Evolutionary conservation across 2,797 vertebrate genomes (phyloP).

Genomic region (Cephalopachus bancanus): DNA sequence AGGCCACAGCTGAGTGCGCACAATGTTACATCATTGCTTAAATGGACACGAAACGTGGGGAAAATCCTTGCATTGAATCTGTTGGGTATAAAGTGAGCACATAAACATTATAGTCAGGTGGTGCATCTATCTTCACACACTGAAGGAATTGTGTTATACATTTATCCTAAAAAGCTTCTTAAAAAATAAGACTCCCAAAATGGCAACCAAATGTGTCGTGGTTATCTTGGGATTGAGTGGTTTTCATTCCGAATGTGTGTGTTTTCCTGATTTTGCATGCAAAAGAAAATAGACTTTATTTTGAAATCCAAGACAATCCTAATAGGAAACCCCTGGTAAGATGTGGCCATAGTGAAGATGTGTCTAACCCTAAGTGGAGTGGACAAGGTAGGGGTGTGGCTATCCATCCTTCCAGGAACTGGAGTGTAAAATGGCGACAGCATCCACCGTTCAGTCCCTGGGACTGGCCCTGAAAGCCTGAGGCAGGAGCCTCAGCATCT

Average conservation of each 20-base stretch:
- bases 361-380: not conserved
- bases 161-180: not conserved
- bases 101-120: too few relatives aligned
- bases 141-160: fast-evolving
- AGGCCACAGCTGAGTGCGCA: not conserved
- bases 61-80: not conserved
- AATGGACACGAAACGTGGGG: not conserved
- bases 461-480: not conserved
- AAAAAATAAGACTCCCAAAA: not conserved
- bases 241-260: not conserved
- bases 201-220: not conserved
- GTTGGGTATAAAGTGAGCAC: not conserved
- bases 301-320: not conserved
- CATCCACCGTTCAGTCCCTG: not conserved
- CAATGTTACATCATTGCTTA: too few relatives aligned
- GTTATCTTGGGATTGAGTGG: not conserved
- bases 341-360: fast-evolving
- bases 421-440: not conserved
- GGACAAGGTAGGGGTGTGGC: not conserved
- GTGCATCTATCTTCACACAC: not conserved
- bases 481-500: constrained; percentile 46
- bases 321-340: not conserved
- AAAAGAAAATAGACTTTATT: not conserved
- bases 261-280: not conserved
- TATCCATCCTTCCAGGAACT: not conserved